Percentiles rank a stretch among this genome's conserved stretches.
phyloP scores from a whole-genome alignment of 2,113 vertebrate species.

The Pseudonaja textilis region DNA sequence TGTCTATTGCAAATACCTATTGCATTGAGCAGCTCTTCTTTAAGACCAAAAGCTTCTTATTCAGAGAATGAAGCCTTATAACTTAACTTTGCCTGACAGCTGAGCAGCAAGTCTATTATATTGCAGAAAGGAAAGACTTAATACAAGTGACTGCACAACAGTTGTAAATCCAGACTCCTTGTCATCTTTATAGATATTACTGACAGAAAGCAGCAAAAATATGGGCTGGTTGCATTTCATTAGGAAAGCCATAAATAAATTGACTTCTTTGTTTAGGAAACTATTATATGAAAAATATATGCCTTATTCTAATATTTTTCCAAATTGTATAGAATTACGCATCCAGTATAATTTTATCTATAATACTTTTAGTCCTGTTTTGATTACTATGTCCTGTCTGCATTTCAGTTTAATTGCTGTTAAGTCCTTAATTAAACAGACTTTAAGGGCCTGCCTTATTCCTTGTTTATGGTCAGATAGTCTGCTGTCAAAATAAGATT shows the following conservation, averaged over 20 bases:
- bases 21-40: neutral
- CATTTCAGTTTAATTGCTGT: neutral
- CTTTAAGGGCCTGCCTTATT: neutral
- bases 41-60: neutral
- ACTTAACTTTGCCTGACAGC: neutral
- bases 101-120: neutral
- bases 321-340: neutral
- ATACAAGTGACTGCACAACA: neutral
- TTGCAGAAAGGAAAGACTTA: neutral
- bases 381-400: neutral
- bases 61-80: neutral
- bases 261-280: neutral
- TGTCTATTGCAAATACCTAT: neutral
- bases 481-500: neutral
- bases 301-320: neutral
- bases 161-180: neutral
- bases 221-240: neutral
- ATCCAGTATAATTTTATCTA: neutral
- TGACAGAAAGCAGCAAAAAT: slow-evolving; percentile 27
- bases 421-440: neutral
- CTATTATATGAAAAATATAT: neutral
- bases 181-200: neutral
- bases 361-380: neutral
- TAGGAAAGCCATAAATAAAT: neutral
- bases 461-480: neutral